These are phyloP conservation scores for rat (Rattus norvegicus) DNA, from an alignment of 2,113 vertebrate species.

Conservation along the genomic window DNA sequence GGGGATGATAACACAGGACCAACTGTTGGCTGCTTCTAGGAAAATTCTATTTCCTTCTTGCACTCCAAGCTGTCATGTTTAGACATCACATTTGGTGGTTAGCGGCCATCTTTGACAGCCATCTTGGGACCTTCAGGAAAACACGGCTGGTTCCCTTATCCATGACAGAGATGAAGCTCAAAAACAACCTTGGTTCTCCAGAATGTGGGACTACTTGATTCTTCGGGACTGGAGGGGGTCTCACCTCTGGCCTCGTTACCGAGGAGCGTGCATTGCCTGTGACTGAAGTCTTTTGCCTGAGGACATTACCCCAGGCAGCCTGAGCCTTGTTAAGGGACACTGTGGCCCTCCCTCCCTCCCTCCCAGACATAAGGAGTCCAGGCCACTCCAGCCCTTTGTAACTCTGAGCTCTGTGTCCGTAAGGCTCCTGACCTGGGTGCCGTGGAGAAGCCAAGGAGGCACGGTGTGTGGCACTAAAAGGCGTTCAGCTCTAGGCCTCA, in stretches of 20 bases:
- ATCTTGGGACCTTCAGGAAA: background rate
- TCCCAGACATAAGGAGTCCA: background rate
- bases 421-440: background rate
- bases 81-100: background rate
- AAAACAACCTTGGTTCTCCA: background rate
- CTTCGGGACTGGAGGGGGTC: background rate
- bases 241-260: background rate
- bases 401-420: background rate
- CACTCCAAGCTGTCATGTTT: background rate
- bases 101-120: conserved; percentile 11
- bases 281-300: background rate
- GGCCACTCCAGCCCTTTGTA: background rate
- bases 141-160: background rate
- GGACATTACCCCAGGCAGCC: background rate
- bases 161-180: background rate
- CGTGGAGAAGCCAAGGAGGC: background rate
- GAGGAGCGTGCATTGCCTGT: background rate
- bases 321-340: background rate
- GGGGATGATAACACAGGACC: fast-evolving
- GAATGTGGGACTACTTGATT: background rate
- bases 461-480: background rate
- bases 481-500: background rate
- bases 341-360: fast-evolving
- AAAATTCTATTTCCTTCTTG: background rate
- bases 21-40: background rate